These are phyloP conservation scores for Teleiodes luculella DNA, from an alignment of 2,888 invertebrate genomes.

Conservation along the genomic window DNA sequence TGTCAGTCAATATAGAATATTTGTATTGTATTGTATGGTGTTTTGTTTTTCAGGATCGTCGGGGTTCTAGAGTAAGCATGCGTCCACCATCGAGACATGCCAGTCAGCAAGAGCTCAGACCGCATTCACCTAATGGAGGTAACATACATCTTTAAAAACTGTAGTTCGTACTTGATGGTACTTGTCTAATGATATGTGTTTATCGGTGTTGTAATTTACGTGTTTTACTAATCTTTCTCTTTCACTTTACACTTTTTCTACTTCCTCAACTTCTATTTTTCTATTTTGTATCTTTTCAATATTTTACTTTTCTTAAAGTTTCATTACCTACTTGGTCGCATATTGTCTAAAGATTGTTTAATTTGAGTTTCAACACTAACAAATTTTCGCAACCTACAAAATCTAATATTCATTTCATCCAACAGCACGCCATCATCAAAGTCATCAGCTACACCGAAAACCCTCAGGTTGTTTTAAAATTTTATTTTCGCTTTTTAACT, in stretches of 20 bases:
- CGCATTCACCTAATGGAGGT: slow-evolving; percentile 88
- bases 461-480: slow-evolving; percentile 66
- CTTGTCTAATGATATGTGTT: neutral
- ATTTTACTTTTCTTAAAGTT: neutral
- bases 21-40: neutral
- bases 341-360: neutral
- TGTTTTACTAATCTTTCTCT: neutral
- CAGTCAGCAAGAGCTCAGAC: slow-evolving; percentile 90
- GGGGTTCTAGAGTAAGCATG: slow-evolving; percentile 88
- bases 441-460: slow-evolving; percentile 77
- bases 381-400: slow-evolving; percentile 20
- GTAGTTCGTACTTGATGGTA: too few relatives aligned
- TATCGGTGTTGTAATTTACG: slow-evolving; percentile 2
- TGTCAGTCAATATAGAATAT: too few relatives aligned
- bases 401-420: slow-evolving; percentile 63
- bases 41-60: slow-evolving; percentile 77
- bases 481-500: slow-evolving; percentile 49
- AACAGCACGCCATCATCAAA: slow-evolving; percentile 76
- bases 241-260: neutral
- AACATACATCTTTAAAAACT: slow-evolving; percentile 28
- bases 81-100: slow-evolving; percentile 90
- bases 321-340: neutral
- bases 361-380: neutral
- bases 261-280: neutral
- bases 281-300: neutral